These are phyloP conservation scores for Ophiothrix spiculata DNA, from an alignment of 35 echinoderm and acorn worm species.

Conservation along the genomic window DNA sequence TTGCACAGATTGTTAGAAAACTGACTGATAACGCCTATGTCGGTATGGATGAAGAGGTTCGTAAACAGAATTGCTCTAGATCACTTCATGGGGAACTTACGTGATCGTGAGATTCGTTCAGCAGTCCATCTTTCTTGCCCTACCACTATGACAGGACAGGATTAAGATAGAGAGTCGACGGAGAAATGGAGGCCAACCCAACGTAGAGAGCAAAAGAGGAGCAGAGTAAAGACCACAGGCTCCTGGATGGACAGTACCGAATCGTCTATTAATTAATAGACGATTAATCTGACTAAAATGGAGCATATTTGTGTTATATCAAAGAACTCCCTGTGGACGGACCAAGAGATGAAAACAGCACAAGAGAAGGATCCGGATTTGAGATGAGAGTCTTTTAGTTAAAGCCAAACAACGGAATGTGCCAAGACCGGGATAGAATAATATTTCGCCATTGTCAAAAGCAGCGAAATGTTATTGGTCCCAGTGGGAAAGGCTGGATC, in stretches of 20 bases:
- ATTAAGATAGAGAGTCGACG: too few species aligned
- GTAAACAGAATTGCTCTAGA: not conserved
- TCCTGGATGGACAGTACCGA: too few species aligned
- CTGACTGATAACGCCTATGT: not conserved
- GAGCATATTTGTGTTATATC: too few species aligned
- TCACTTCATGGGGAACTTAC: not conserved
- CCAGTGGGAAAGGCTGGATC: slow-evolving; percentile 23
- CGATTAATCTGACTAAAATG: too few species aligned
- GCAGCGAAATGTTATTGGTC: slow-evolving; percentile 20
- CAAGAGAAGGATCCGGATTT: not conserved
- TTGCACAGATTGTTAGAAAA: not conserved
- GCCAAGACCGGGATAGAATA: not conserved
- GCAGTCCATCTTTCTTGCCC: not conserved
- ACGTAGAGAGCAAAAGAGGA: too few species aligned
- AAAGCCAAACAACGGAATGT: not conserved
- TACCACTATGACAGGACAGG: not conserved
- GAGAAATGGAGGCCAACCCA: too few species aligned
- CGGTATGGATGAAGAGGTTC: not conserved
- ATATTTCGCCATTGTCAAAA: not conserved
- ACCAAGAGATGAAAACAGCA: not conserved
- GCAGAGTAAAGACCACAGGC: too few species aligned
- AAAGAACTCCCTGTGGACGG: not conserved
- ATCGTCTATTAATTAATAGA: too few species aligned
- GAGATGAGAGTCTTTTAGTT: not conserved
- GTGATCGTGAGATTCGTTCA: not conserved